Conservation (phyloP, 1,140 invertebrate genomes). For the Zaprionus kolodkinae region DNA sequence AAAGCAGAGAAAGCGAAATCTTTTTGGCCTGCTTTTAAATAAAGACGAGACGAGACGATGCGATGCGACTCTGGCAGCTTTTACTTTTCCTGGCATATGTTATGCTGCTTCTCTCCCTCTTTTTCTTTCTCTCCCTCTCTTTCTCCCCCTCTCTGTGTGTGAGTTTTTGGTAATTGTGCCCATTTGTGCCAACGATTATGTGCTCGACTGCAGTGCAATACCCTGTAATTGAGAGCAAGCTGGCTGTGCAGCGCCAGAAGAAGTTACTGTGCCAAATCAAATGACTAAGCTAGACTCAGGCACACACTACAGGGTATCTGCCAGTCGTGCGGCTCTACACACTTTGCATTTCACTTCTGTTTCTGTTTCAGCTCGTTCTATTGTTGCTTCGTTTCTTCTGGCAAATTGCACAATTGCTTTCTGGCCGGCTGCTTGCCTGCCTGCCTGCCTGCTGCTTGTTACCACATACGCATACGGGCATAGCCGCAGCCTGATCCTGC, state of each 20-base stretch:
- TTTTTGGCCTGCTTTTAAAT: constrained; percentile 58
- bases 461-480: constrained; percentile 22
- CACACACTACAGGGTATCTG: constrained; percentile 1
- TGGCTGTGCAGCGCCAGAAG: neutral
- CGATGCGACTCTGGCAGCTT: constrained; percentile 31
- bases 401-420: constrained; percentile 57
- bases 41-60: constrained; percentile 39
- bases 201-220: constrained; percentile 30
- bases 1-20: constrained; percentile 26
- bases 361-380: constrained; percentile 35
- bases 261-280: neutral
- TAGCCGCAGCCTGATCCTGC: neutral
- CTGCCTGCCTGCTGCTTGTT: constrained; percentile 21
- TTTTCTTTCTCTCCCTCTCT: constrained; percentile 18
- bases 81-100: constrained; percentile 42
- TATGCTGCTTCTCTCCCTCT: constrained; percentile 6
- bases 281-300: neutral
- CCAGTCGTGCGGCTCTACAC: neutral
- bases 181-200: constrained; percentile 46
- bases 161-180: constrained; percentile 34
- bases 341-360: neutral
- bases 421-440: constrained; percentile 14
- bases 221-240: neutral
- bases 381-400: constrained; percentile 41
- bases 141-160: constrained; percentile 27